Conservation (phyloP, 2,888 invertebrate species). For the Lymantria dispar region DNA sequence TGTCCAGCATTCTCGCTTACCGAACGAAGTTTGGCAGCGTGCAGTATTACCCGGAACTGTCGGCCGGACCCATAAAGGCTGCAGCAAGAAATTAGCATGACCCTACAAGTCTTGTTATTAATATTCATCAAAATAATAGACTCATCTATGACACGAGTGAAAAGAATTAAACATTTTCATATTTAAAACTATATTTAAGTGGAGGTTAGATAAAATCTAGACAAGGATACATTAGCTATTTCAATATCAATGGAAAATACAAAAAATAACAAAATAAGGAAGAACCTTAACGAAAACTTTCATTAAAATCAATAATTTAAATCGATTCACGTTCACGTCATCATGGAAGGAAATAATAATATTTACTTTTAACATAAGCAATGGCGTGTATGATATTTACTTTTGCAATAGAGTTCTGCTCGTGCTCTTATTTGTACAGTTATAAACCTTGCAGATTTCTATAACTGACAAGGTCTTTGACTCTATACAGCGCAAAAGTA, state of each 20-base stretch:
- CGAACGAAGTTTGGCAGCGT: no score
- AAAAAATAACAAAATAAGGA: neutral
- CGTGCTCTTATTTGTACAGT: no score
- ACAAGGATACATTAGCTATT: neutral
- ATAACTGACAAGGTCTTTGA: slow-evolving; percentile 8
- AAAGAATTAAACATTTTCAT: no score
- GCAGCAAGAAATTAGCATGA: no score
- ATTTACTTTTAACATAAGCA: slow-evolving; percentile 8
- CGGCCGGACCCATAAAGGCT: no score
- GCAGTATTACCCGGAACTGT: no score
- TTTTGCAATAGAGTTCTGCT: neutral
- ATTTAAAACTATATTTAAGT: no score
- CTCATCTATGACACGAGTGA: no score
- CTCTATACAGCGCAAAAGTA: neutral
- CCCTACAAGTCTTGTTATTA: no score
- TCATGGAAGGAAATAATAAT: slow-evolving; percentile 9
- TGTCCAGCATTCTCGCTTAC: no score
- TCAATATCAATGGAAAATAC: neutral
- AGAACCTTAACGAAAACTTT: neutral
- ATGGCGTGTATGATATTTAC: slow-evolving; percentile 13
- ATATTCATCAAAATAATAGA: no score
- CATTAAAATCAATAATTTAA: slow-evolving; percentile 6
- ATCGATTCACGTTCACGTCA: slow-evolving; percentile 5
- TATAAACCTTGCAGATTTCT: slow-evolving; percentile 1
- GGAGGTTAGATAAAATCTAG: no score